phyloP scores from a whole-genome alignment of 2,797 vertebrate genomes.

The Notolabrus celidotus region DNA sequence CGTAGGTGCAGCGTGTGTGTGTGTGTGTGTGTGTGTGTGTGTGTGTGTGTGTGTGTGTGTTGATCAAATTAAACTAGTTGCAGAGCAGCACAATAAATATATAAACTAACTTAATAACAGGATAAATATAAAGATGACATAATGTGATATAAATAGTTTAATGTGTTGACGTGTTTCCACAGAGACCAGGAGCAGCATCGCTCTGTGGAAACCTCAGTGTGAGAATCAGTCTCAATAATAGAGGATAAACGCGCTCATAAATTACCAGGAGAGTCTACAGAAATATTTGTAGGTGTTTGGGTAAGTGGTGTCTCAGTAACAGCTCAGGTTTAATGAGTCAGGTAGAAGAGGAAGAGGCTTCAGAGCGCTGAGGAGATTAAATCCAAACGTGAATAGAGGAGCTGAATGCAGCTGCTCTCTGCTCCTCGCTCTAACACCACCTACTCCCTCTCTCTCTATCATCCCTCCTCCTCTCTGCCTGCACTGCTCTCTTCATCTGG shows the following conservation, averaged over 20 bases:
- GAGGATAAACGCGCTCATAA: background rate
- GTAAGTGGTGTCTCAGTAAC: background rate
- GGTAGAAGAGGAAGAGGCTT: conserved; percentile 6
- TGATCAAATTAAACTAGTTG: too few relatives aligned
- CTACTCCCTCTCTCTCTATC: conserved; percentile 37
- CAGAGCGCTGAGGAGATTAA: conserved; percentile 17
- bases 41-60: too few relatives aligned
- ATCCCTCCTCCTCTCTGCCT: background rate
- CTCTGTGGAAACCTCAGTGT: too few relatives aligned
- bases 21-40: too few relatives aligned
- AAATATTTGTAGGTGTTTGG: background rate
- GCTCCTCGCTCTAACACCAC: conserved; percentile 42
- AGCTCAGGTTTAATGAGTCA: background rate
- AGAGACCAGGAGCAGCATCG: too few relatives aligned
- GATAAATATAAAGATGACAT: too few relatives aligned
- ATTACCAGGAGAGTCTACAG: too few relatives aligned
- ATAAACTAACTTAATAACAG: too few relatives aligned
- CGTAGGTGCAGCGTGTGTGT: too few relatives aligned
- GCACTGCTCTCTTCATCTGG: conserved; percentile 4
- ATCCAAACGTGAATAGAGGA: conserved; percentile 12
- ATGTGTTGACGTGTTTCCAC: too few relatives aligned
- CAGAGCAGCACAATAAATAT: too few relatives aligned
- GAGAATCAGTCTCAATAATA: background rate
- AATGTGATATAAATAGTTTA: too few relatives aligned
- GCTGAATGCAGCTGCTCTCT: conserved; percentile 53